Conservation (phyloP, 1,140 invertebrate genomes). For the Caerostris darwini region DNA sequence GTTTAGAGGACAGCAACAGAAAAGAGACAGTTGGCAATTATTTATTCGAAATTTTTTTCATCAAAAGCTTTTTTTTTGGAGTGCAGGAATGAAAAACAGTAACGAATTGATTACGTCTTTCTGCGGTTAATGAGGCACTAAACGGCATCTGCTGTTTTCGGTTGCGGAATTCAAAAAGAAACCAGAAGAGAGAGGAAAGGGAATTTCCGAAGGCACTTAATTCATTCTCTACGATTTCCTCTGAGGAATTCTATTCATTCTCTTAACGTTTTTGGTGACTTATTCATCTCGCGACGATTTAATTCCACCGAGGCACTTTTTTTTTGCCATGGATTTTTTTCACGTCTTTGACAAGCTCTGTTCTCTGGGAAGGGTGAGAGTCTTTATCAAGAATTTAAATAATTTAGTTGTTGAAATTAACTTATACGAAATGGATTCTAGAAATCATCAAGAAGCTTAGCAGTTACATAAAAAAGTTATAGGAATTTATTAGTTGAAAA, state of each 20-base stretch:
- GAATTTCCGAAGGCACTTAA: neutral
- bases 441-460: too few relatives aligned
- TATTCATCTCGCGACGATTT: too few relatives aligned
- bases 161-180: neutral
- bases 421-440: too few relatives aligned
- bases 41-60: neutral
- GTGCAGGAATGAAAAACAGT: neutral
- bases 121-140: neutral
- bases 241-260: neutral
- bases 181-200: neutral
- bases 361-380: too few relatives aligned
- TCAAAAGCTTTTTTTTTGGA: neutral
- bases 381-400: too few relatives aligned
- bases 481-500: too few relatives aligned
- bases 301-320: too few relatives aligned
- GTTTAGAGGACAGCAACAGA: neutral
- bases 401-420: too few relatives aligned
- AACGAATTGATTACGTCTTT: neutral
- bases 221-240: neutral
- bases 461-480: too few relatives aligned
- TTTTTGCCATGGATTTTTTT: too few relatives aligned
- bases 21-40: neutral
- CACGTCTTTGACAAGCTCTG: too few relatives aligned
- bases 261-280: neutral
- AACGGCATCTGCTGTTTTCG: neutral